These are phyloP conservation scores for Drosophila longiperda DNA, from an alignment of 2,888 invertebrate genomes.

Conservation along the genomic window DNA sequence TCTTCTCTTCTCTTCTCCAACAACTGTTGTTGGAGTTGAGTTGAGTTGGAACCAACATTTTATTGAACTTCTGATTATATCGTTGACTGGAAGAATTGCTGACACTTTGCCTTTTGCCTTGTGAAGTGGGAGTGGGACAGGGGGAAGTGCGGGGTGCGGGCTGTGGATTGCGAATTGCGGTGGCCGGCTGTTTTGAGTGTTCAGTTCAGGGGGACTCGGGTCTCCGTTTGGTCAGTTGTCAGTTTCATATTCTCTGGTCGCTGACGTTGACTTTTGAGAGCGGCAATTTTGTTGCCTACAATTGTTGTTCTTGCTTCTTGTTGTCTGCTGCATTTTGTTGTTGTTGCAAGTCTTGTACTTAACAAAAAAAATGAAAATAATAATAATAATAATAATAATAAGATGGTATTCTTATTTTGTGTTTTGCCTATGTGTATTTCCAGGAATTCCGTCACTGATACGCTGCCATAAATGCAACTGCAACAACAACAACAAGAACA, in stretches of 20 bases:
- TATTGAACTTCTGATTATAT: conserved; percentile 36
- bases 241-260: conserved; percentile 67
- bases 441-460: conserved; percentile 82
- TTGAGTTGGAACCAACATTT: conserved; percentile 12
- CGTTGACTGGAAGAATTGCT: conserved; percentile 35
- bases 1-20: background rate
- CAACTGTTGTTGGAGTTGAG: background rate
- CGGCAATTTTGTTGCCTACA: conserved; percentile 41
- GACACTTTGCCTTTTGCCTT: conserved; percentile 36
- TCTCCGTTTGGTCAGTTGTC: conserved; percentile 27
- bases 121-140: background rate
- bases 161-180: too few relatives aligned
- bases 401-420: conserved; percentile 7
- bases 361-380: background rate
- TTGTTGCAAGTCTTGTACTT: conserved; percentile 37
- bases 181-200: background rate
- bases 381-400: background rate
- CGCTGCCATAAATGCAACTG: conserved; percentile 43
- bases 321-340: conserved; percentile 30
- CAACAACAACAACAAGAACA: conserved; percentile 27
- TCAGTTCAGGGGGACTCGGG: conserved; percentile 5
- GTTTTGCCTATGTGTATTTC: conserved; percentile 78
- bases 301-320: background rate
- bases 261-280: conserved; percentile 57
- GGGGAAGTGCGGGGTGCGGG: background rate